Evolutionary conservation across 1,140 invertebrate species (phyloP).

Genomic region (Sitodiplosis mosellana): DNA sequence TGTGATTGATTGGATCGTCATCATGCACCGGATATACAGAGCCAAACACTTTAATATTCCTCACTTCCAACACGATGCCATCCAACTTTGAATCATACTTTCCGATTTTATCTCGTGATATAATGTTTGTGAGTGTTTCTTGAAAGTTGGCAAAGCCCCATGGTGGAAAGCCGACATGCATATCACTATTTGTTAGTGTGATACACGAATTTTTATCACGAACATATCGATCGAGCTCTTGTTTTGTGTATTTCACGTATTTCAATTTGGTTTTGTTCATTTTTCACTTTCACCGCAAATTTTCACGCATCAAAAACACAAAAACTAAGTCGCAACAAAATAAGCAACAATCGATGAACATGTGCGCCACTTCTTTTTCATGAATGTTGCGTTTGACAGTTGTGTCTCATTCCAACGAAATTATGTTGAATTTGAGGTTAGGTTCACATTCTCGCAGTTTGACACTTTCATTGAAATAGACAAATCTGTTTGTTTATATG

Average conservation of each 20-base stretch:
- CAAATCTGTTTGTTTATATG: too few species aligned
- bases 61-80: conserved; percentile 35
- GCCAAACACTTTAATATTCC: conserved; percentile 33
- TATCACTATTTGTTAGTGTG: conserved; percentile 21
- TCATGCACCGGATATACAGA: conserved; percentile 23
- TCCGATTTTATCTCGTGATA: conserved; percentile 23
- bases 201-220: conserved; percentile 31
- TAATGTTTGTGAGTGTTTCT: conserved; percentile 23
- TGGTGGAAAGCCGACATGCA: conserved; percentile 32
- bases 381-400: neutral
- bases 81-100: conserved; percentile 27
- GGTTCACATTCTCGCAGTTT: neutral
- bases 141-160: conserved; percentile 30
- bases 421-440: neutral
- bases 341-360: too few species aligned
- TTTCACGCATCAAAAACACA: neutral
- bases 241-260: conserved; percentile 17
- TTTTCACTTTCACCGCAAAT: conserved; percentile 1
- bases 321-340: too few species aligned
- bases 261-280: conserved; percentile 4
- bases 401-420: neutral
- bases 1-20: conserved; percentile 31
- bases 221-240: conserved; percentile 17
- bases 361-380: neutral
- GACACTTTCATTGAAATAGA: neutral